Evolutionary conservation across 2,797 vertebrate species (phyloP).

Genomic region (Pipistrellus pipistrellus): DNA sequence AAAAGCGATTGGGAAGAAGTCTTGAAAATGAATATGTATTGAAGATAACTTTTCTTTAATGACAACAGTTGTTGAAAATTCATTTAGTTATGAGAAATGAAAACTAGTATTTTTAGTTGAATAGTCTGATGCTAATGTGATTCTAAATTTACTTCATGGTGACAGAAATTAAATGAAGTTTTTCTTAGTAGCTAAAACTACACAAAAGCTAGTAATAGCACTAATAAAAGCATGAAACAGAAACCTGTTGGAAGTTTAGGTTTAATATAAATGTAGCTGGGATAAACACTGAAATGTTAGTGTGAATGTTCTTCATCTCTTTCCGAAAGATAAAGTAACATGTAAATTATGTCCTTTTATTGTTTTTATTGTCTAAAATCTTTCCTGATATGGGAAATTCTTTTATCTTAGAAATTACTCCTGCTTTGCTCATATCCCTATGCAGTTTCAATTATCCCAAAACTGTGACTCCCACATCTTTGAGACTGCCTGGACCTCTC

Average conservation of each 20-base stretch:
- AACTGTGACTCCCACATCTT: neutral
- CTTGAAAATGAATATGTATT: conserved; percentile 68
- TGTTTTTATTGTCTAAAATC: neutral
- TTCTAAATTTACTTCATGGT: conserved; percentile 42
- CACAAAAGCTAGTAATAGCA: neutral
- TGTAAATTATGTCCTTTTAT: neutral
- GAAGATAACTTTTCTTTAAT: conserved; percentile 60
- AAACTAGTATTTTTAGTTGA: conserved; percentile 64
- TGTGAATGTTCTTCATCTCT: neutral
- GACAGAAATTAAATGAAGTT: conserved; percentile 48
- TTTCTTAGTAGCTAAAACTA: conserved; percentile 33
- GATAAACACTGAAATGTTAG: neutral
- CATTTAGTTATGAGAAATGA: conserved; percentile 26
- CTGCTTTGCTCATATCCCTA: neutral
- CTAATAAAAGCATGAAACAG: conserved; percentile 26
- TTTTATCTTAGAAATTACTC: neutral
- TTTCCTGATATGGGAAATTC: neutral
- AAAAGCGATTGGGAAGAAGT: conserved; percentile 21
- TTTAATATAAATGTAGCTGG: conserved; percentile 20
- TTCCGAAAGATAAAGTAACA: neutral
- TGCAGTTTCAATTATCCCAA: neutral
- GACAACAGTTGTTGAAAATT: conserved; percentile 58
- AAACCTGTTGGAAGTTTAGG: neutral
- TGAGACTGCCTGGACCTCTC: neutral
- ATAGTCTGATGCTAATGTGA: conserved; percentile 27